Evolutionary conservation across 2,797 vertebrate genomes (phyloP), one percentile per base, ranked within the genome.

Genomic region (Lagodon rhomboides): DNA sequence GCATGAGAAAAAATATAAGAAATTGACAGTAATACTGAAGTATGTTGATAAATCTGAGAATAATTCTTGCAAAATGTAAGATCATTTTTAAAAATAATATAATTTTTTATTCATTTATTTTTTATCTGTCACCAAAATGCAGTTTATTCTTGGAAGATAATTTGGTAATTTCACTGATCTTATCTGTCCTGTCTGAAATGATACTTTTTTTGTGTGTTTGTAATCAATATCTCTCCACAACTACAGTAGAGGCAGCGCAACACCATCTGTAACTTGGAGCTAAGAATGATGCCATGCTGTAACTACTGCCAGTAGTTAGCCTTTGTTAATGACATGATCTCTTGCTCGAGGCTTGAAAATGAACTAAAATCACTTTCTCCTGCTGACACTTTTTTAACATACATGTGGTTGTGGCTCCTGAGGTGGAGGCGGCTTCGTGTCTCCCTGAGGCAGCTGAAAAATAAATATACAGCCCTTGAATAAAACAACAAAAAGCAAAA

Each of bases 401-500:
- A 77, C 68, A 22, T 0, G 3, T 17, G 3, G 3, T 17, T 2
- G 0, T 8, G 0, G 0, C 43, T 0, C 17, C 13, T 25, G 6
- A 9, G 18, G 5, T 46, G 15, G 44, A 49, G 17, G 2, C 0
- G 16, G 58, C 13, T 2, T 38, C 0, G 16, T 7, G 11, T 1
- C n/a, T 51, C 3, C 60, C 20, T 53, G 0, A 25, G 25, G 0
- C 50, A 0, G 0, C 79, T 85, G 55, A n/a, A 75, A 79, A 75
- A 79, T 44, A n/a, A 3, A 75, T 64, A 76, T 10, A 34, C 5
- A 56, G 5, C 11, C 44, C 18, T 64, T 62, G 0, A 64, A 41
- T 34, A 30, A 34, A 34, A 44, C 11, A 20, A 15, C 34, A 34
- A 9, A 34, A 34, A 34, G 34, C 4, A 22, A 12, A 4, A 22